These are phyloP conservation scores for Sminthurides bifidus DNA, from an alignment of 1,140 invertebrate species.

Conservation along the genomic window DNA sequence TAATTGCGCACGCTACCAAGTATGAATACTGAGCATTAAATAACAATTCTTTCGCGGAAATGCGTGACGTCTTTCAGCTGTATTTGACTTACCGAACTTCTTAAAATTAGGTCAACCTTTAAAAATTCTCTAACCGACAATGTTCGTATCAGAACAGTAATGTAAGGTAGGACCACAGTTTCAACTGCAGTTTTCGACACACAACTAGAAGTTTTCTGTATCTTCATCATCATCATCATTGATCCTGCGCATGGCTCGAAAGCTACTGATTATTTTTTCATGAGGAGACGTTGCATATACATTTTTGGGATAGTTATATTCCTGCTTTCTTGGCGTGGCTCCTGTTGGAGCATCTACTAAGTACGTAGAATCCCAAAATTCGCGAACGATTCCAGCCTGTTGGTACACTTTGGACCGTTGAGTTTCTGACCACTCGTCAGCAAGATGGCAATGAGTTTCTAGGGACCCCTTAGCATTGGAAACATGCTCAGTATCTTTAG, in stretches of 20 bases:
- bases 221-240: neutral
- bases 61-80: too few relatives aligned
- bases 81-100: too few relatives aligned
- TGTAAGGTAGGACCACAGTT: too few relatives aligned
- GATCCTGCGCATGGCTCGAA: slow-evolving; percentile 34
- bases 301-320: slow-evolving; percentile 48
- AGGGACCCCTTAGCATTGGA: neutral
- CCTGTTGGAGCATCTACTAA: slow-evolving; percentile 20
- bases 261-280: slow-evolving; percentile 49
- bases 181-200: too few relatives aligned
- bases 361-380: slow-evolving; percentile 26
- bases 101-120: too few relatives aligned
- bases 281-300: slow-evolving; percentile 54
- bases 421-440: slow-evolving; percentile 1
- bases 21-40: too few relatives aligned
- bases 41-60: too few relatives aligned
- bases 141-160: too few relatives aligned
- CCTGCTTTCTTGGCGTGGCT: slow-evolving; percentile 47
- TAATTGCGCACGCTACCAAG: too few relatives aligned
- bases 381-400: slow-evolving; percentile 9
- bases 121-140: too few relatives aligned
- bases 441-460: neutral
- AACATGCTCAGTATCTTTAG: neutral
- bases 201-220: neutral
- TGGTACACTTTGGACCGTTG: neutral